Evolutionary conservation across 2,888 invertebrate species (phyloP).

Genomic region (Bruchidius siliquastri): DNA sequence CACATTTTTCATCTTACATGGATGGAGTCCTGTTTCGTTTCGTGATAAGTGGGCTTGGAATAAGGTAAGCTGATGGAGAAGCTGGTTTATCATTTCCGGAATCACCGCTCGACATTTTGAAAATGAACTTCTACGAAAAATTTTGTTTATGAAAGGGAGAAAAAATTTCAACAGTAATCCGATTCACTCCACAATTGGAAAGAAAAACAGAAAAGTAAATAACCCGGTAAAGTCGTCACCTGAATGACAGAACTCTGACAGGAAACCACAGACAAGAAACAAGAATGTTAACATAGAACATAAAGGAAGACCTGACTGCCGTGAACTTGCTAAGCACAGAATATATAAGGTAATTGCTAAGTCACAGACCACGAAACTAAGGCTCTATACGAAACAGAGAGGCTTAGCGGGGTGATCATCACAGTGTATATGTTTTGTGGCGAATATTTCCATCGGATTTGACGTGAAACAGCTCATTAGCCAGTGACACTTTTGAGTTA

Average conservation of each 20-base stretch:
- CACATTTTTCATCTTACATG: constrained; percentile 57
- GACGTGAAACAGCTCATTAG: too few species aligned
- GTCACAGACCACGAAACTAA: too few species aligned
- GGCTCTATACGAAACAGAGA: too few species aligned
- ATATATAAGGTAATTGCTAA: too few species aligned
- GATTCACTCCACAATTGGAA: background rate
- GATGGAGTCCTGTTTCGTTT: constrained; percentile 74
- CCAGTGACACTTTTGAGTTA: too few species aligned
- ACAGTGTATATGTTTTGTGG: too few species aligned
- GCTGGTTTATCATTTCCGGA: background rate
- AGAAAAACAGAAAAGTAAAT: background rate
- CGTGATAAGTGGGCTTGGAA: constrained; percentile 78
- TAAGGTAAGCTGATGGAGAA: constrained; percentile 20
- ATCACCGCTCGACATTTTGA: background rate
- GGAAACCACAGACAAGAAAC: background rate
- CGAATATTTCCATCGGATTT: too few species aligned
- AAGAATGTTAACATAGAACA: too few species aligned
- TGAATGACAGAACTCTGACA: background rate
- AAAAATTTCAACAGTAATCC: background rate
- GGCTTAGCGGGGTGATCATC: too few species aligned
- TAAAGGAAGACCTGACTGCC: too few species aligned
- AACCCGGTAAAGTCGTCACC: too few species aligned
- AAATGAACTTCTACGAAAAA: background rate
- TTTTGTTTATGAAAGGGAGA: background rate
- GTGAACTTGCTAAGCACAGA: too few species aligned